Evolutionary conservation across 2,113 vertebrate genomes (phyloP).

Genomic region (Callaeas wilsoni): DNA sequence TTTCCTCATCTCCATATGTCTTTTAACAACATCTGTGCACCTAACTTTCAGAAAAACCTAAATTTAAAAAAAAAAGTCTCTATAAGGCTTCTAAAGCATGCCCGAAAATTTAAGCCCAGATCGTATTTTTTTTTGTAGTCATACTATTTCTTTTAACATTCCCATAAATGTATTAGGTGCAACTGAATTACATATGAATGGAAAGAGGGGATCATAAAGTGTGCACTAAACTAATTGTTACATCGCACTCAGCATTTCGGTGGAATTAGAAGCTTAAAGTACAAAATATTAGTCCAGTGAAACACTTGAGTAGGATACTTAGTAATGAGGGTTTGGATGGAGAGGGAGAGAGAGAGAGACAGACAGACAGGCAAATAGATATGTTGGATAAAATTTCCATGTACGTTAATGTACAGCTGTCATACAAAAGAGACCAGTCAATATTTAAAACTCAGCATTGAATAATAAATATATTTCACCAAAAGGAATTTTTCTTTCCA

Average conservation of each 20-base stretch:
- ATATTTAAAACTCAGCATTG: not conserved
- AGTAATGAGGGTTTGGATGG: not conserved
- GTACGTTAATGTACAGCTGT: not conserved
- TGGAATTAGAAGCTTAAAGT: not conserved
- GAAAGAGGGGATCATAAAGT: not conserved
- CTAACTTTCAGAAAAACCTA: not conserved
- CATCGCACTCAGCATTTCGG: not conserved
- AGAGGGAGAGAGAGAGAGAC: not conserved
- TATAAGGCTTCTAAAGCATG: not conserved
- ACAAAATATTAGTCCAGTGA: not conserved
- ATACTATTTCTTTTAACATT: not conserved
- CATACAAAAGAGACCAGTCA: not conserved
- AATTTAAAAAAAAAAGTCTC: not conserved
- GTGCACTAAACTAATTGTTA: not conserved
- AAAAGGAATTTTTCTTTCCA: not conserved
- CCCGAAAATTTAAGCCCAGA: not conserved
- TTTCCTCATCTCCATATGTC: not conserved
- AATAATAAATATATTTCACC: not conserved
- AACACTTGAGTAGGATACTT: not conserved
- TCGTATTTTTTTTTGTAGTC: not conserved
- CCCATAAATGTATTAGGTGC: not conserved
- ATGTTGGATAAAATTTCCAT: not conserved
- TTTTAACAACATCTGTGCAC: not conserved
- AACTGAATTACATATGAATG: not conserved
- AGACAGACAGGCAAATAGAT: not conserved